Evolutionary conservation across 2,888 invertebrate species (phyloP), one percentile per base, ranked within the genome.

Genomic region (Hofmannophila pseudospretella): DNA sequence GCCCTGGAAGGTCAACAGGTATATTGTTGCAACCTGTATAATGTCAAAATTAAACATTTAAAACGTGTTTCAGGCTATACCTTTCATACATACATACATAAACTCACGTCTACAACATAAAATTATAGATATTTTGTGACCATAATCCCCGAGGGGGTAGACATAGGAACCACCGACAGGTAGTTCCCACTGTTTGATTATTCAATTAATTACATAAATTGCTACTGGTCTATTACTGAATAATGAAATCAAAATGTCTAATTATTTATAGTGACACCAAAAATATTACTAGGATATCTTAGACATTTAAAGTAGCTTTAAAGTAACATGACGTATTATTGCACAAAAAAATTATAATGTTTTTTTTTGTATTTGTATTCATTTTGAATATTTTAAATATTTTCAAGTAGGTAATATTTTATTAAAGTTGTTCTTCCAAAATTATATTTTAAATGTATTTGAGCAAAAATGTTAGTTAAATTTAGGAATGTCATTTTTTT

Each of bases 391-490:
- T 10, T 20, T 28, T n/a, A n/a, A n/a, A n/a, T n/a, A n/a, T n/a
- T n/a, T n/a, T n/a, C n/a, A n/a, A n/a, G n/a, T n/a, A n/a, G n/a
- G n/a, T n/a, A n/a, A 27, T 23, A 2, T 14, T 20, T 36, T 31
- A 25, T 10, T 5, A 36, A 36, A 32, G 16, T 13, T 16, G 29
- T 36, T 38, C 38, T 33, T 38, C 38, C 38, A 36, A 32, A 19
- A 9, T 26, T 14, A 23, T 33, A 16, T 38, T 29, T 38, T 22
- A 27, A 27, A 7, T 35, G n/a, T 35, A 12, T 27, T 37, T 37
- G 37, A 37, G 37, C 37, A 37, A 37, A 20, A 12, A 9, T 20
- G 12, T 10, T 12, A 13, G 26, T 10, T 10, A 27, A 9, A 13
- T 32, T 32, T 20, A 32, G 26, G 32, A 32, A 32, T 19, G 32